Conservation (phyloP, 30 jellyfish, hydroid and myxozoan genomes). For the Cassiopea xamachana region DNA sequence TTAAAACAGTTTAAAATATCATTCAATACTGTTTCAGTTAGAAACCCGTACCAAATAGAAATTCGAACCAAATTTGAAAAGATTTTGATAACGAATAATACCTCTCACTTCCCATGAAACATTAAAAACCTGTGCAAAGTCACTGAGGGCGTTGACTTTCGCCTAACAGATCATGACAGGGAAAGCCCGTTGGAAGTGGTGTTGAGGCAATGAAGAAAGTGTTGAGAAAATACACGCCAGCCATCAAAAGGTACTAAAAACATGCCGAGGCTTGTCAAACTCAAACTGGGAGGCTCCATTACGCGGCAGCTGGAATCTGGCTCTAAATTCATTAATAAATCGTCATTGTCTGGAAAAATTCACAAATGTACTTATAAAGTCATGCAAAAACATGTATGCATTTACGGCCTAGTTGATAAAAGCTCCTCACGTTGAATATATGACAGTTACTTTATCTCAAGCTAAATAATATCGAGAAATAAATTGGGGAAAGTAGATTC, state of each 20-base stretch:
- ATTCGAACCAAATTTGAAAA: too few relatives aligned
- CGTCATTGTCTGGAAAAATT: conserved; percentile 35
- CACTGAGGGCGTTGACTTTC: background rate
- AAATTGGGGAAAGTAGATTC: too few relatives aligned
- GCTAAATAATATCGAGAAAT: too few relatives aligned
- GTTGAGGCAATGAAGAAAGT: conserved; percentile 8
- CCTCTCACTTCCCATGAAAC: too few relatives aligned
- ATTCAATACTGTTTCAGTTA: too few relatives aligned
- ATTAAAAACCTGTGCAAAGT: background rate
- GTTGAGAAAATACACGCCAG: background rate
- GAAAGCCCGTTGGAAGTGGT: background rate
- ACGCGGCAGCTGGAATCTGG: conserved; percentile 30
- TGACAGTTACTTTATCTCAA: too few relatives aligned
- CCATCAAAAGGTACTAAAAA: background rate
- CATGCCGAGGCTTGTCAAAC: conserved; percentile 1
- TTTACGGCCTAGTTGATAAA: background rate
- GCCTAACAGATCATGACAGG: background rate
- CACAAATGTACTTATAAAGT: background rate
- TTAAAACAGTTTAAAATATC: too few relatives aligned
- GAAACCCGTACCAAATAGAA: too few relatives aligned
- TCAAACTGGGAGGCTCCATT: conserved; percentile 47
- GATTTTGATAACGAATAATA: too few relatives aligned
- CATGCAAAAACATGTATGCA: background rate
- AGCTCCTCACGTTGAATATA: background rate
- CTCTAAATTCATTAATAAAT: conserved; percentile 2